phyloP scores from a whole-genome alignment of 2,113 vertebrate genomes.

The Pitta sordida region DNA sequence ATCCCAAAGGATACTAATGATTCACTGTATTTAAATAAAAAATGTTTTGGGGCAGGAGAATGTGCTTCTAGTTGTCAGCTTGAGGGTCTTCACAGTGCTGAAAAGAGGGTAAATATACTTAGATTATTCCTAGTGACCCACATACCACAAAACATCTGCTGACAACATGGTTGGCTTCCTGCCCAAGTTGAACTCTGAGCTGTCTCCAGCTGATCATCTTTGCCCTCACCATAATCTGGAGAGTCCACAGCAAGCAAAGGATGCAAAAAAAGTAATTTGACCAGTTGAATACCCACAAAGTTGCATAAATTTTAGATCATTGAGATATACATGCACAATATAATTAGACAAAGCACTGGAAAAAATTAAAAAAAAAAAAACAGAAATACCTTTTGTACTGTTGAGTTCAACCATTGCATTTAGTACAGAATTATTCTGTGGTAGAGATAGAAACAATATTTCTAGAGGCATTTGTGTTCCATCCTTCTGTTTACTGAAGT shows the following conservation, averaged over 20 bases:
- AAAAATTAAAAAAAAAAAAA: conserved; percentile 30
- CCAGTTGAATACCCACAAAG: conserved; percentile 1
- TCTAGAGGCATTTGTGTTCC: neutral
- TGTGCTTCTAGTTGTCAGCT: conserved; percentile 48
- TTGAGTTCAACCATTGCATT: neutral
- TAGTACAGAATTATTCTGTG: neutral
- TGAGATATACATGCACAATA: neutral
- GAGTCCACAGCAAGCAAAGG: conserved; percentile 31
- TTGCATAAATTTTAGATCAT: neutral
- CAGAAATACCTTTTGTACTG: neutral
- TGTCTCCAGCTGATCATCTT: conserved; percentile 63
- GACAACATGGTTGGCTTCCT: conserved; percentile 61
- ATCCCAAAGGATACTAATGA: conserved; percentile 33
- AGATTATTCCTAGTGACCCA: conserved; percentile 62
- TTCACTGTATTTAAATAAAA: conserved; percentile 47
- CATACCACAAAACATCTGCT: conserved; percentile 67
- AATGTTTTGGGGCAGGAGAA: conserved; percentile 34
- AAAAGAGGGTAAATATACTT: neutral
- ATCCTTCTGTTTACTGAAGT: neutral
- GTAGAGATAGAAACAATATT: conserved; percentile 1
- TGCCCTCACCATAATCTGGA: conserved; percentile 16
- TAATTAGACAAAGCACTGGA: neutral
- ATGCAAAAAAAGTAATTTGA: conserved; percentile 22
- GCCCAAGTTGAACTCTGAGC: conserved; percentile 58
- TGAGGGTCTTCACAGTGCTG: conserved; percentile 36